Conservation (phyloP, 2,888 invertebrate genomes). For the Pyrgus malvae region DNA sequence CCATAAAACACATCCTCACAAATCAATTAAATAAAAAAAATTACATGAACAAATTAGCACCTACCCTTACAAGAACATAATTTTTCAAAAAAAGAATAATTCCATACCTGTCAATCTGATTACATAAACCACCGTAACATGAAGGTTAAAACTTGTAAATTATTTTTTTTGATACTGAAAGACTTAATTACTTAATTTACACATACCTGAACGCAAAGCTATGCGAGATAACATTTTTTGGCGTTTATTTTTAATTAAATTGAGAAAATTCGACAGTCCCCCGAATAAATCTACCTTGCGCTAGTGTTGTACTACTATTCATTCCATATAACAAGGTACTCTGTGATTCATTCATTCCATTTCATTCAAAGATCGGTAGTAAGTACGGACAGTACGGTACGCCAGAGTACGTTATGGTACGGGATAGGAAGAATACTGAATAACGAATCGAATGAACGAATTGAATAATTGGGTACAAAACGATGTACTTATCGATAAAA, state of each 20-base stretch:
- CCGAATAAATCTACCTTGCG: conserved; percentile 57
- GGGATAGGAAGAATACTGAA: no score
- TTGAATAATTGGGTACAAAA: no score
- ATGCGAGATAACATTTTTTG: conserved; percentile 85
- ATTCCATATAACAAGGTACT: neutral
- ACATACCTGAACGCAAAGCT: conserved; percentile 85
- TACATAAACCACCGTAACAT: conserved; percentile 74
- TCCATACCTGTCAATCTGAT: conserved; percentile 63
- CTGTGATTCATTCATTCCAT: neutral
- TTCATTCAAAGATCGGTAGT: neutral
- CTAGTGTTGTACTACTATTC: conserved; percentile 49
- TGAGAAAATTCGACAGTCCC: conserved; percentile 55
- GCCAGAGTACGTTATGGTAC: no score
- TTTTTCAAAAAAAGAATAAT: conserved; percentile 14
- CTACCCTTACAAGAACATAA: neutral
- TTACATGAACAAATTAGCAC: no score
- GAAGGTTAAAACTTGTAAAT: conserved; percentile 50
- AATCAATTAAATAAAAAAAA: conserved; percentile 1
- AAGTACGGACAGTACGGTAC: no score
- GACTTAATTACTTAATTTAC: conserved; percentile 30
- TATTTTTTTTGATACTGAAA: conserved; percentile 21
- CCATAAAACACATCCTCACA: neutral
- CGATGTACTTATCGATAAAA: no score
- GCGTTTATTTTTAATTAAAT: conserved; percentile 48
- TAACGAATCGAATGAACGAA: no score